Evolutionary conservation across 2,113 vertebrate species (phyloP), one percentile per base, ranked within the genome.

Genomic region (Trichechus manatus): DNA sequence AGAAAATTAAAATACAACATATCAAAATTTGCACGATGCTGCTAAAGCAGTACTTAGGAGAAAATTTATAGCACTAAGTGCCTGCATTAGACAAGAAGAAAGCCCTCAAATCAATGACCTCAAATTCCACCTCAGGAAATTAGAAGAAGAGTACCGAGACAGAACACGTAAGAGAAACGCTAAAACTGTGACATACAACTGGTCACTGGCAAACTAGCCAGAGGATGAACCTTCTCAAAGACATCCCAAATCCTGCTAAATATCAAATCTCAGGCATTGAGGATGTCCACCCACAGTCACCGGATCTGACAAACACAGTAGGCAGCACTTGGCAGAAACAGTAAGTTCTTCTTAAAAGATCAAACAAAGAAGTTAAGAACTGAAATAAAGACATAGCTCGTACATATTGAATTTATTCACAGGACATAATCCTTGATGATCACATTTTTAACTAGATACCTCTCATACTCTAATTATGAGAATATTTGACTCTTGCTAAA

Each of bases 311-410:
- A 68, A 81, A 75, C 33, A 89, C 56, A 1, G 50, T 5, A 81
- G 59, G 50, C 42, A 80, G 91, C 63, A 94, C 31, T 84, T 93
- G 84, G 89, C 78, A 94, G 70, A 93, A 94, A 96, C 78, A 42
- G 33, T 44, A 82, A 78, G 61, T 42, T 50, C 68, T 91, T 82
- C 89, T 56, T 25, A 36, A 84, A 77, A 90, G 66, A 93, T 22
- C 31, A 80, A 80, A 91, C n/a, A 91, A 96, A 89, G 90, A 87
- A 47, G 94, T 91, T 93, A 53, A 89, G 59, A 89, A 53, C 20
- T 61, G 14, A 94, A 98, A 94, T 79, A 82, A 89, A 93, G 84
- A 53, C 13, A 36, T 74, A 82, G 39, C 56, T 82, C 33, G 78
- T 47, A 56, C 42, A 85, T 27, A n/a, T 29, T 82, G 44, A 23